Percentiles rank a stretch among this genome's conserved stretches.
These are phyloP conservation scores for Bryconaethiops microstoma DNA, from an alignment of 2,797 vertebrate species.

Conservation along the genomic window DNA sequence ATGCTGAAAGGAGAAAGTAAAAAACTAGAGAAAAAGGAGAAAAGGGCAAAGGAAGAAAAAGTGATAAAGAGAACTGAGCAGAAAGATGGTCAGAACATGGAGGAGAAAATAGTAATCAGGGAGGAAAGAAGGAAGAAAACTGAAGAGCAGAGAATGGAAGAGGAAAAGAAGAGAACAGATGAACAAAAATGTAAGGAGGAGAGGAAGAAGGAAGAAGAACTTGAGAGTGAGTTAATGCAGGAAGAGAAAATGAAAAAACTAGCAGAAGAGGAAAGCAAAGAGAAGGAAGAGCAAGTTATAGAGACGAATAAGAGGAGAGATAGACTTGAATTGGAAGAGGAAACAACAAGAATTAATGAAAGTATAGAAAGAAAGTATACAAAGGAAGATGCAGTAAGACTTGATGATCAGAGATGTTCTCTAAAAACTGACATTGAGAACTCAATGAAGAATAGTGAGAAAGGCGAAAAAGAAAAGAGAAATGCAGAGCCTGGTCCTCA, in stretches of 20 bases:
- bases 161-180: background rate
- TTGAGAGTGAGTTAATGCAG: background rate
- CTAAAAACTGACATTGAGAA: background rate
- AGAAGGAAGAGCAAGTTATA: background rate
- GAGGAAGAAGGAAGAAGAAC: conserved; percentile 7
- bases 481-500: conserved; percentile 10
- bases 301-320: background rate
- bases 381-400: background rate
- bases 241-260: background rate
- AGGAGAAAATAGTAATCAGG: conserved; percentile 30
- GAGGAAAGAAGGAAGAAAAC: conserved; percentile 5
- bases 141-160: background rate
- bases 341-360: background rate
- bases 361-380: background rate
- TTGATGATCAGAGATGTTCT: background rate
- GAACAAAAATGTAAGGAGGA: background rate
- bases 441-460: conserved; percentile 22
- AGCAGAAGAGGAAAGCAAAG: background rate
- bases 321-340: background rate
- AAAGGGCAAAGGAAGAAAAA: background rate
- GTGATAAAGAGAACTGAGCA: background rate
- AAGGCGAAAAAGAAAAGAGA: background rate
- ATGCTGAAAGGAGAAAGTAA: conserved; percentile 8
- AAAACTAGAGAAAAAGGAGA: background rate
- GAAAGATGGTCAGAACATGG: background rate